A percentile compares a stretch with the other conserved stretches of the same genome.
phyloP scores from a whole-genome alignment of 2,113 vertebrate genomes.

The Oreochromis spilurus region DNA sequence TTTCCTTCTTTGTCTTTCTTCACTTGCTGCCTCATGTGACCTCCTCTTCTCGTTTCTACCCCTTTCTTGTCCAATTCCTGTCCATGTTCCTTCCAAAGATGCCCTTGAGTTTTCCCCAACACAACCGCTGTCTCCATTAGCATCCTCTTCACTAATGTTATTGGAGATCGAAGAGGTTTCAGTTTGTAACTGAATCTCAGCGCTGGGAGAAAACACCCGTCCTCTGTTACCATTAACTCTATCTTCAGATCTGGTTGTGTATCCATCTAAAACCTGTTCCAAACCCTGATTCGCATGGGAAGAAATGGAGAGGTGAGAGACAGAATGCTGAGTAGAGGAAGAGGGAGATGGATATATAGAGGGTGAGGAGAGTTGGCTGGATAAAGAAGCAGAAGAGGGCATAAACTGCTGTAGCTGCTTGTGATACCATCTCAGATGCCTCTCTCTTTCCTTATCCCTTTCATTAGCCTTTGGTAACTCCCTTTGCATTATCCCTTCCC shows the following conservation, averaged over 20 bases:
- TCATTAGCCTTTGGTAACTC: background rate
- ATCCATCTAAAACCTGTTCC: conserved; percentile 62
- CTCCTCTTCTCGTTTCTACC: background rate
- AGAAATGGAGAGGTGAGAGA: background rate
- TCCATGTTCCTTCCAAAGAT: background rate
- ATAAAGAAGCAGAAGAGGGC: conserved; percentile 51
- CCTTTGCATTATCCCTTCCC: background rate
- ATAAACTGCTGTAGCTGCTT: conserved; percentile 80
- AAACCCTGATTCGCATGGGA: conserved; percentile 55
- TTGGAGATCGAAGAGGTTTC: background rate
- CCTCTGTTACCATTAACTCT: background rate
- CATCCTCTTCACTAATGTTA: background rate
- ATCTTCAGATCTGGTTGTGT: conserved; percentile 1
- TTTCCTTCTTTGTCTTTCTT: background rate
- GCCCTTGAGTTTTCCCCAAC: background rate
- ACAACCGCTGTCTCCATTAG: background rate
- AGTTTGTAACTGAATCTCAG: background rate
- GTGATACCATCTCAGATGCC: conserved; percentile 82
- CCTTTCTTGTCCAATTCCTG: background rate
- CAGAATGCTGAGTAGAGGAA: conserved; percentile 1
- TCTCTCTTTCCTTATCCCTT: conserved; percentile 71
- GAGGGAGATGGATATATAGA: background rate
- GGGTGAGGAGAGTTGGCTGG: background rate
- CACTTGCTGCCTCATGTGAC: background rate
- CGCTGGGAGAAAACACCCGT: background rate